A percentile compares a stretch with the other conserved stretches of the same genome.
These are phyloP conservation scores for Rallus crepitans DNA, from an alignment of 2,797 vertebrate genomes.

Conservation along the genomic window DNA sequence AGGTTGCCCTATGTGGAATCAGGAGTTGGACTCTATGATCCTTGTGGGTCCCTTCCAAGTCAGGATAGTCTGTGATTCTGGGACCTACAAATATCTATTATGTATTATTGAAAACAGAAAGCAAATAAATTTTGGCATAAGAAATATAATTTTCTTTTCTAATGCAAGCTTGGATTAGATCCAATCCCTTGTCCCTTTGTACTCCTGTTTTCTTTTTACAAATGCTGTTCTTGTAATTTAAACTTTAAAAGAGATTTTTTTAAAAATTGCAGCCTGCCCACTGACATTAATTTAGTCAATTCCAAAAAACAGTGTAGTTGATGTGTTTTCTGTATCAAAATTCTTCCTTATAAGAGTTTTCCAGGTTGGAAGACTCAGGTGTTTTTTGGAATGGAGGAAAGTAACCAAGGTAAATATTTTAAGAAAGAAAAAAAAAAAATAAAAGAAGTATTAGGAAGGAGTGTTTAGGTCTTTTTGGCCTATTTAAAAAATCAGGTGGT, in stretches of 20 bases:
- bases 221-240: not conserved
- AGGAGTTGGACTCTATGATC: not conserved
- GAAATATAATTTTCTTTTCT: not conserved
- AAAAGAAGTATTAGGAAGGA: not conserved
- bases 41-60: rapidly evolving
- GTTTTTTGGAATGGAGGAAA: not conserved
- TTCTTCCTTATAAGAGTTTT: not conserved
- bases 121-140: not conserved
- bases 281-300: not conserved
- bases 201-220: constrained; percentile 5
- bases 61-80: not conserved
- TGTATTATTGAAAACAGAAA: not conserved
- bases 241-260: not conserved
- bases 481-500: not conserved
- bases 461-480: not conserved
- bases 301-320: not conserved
- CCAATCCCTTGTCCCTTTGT: not conserved
- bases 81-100: not conserved
- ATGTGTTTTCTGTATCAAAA: not conserved
- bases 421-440: not conserved
- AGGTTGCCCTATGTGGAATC: not conserved
- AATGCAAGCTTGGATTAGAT: not conserved
- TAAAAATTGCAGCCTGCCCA: not conserved
- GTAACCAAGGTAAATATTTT: not conserved
- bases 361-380: not conserved